phyloP scores from a whole-genome alignment of 2,888 invertebrate genomes.

The Protodeltote pygarga region DNA sequence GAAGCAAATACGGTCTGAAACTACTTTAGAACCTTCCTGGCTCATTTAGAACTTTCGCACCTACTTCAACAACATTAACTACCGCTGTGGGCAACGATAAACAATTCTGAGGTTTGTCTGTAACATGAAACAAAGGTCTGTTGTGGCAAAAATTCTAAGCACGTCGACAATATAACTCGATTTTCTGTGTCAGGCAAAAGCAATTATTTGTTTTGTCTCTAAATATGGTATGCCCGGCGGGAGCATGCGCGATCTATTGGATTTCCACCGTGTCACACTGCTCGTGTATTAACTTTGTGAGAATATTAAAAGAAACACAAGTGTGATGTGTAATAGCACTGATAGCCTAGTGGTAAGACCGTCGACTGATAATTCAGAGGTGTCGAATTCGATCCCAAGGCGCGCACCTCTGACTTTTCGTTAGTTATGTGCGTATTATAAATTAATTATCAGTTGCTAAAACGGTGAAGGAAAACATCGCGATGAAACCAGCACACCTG shows the following conservation, averaged over 20 bases:
- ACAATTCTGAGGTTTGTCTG: constrained; percentile 38
- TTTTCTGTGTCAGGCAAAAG: constrained; percentile 60
- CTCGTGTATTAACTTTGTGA: constrained; percentile 41
- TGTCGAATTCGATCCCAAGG: too few relatives aligned
- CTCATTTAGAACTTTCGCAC: constrained; percentile 64
- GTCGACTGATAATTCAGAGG: too few relatives aligned
- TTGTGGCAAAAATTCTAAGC: constrained; percentile 49
- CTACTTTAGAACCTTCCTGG: constrained; percentile 49
- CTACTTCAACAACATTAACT: constrained; percentile 46
- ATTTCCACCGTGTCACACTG: constrained; percentile 45
- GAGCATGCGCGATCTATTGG: constrained; percentile 50
- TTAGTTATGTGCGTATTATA: too few relatives aligned
- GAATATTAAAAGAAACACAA: constrained; percentile 22
- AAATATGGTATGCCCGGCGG: constrained; percentile 50
- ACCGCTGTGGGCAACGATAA: constrained; percentile 32
- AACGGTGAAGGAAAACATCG: too few relatives aligned
- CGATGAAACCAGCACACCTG: too few relatives aligned
- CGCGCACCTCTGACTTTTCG: too few relatives aligned
- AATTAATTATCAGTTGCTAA: too few relatives aligned
- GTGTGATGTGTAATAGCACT: too few relatives aligned
- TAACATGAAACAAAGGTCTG: constrained; percentile 23
- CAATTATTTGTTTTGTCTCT: constrained; percentile 66
- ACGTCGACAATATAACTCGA: constrained; percentile 63
- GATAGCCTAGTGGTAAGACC: too few relatives aligned
- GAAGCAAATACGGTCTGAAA: constrained; percentile 41